Evolutionary conservation across 2,888 invertebrate species (phyloP), one percentile per base, ranked within the genome.

Genomic region (Epirrhoe alternata): DNA sequence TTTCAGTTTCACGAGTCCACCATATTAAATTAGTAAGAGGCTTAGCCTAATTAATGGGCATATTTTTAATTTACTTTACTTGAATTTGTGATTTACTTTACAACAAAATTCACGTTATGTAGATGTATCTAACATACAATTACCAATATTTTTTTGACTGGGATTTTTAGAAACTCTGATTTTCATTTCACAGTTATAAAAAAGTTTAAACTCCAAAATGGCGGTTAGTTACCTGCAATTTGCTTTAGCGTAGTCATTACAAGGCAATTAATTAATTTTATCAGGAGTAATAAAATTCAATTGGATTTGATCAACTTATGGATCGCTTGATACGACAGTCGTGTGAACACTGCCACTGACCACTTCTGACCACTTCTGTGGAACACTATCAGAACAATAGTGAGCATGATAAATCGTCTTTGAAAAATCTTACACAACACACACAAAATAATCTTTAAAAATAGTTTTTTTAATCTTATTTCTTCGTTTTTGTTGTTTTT

Each of bases 261-360:
- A 42, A 2, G 12, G 38, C 38, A 42, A 42, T 12, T 42, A 42
- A 42, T 12, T 42, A 42, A 42, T 12, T 42, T 42, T 42, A 42
- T 42, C 38, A 42, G 38, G 12, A 42, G 12, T 42, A 42, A 42
- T 12, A 42, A 12, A 17, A 33, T 33, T 6, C 30, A 35, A 54
- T 35, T 38, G 5, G 7, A 55, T 35, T 42, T 42, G 54, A 42
- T 42, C 24, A 42, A 55, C 16, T 24, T n/a, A 42, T 50, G 14
- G 59, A 51, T 51, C 17, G 7, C 1, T 42, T 42, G 38, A 42
- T 42, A 42, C 10, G 33, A 50, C 49, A 50, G 17, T 59, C 59
- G 51, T 59, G 59, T 42, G 51, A 59, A 59, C 42, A 14, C 30
- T n/a, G 53, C 54, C 12, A 10, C 12, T 10, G 35, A 8, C 4